phyloP scores from a whole-genome alignment of 2,888 invertebrate genomes.

The Lampropteryx suffumata region DNA sequence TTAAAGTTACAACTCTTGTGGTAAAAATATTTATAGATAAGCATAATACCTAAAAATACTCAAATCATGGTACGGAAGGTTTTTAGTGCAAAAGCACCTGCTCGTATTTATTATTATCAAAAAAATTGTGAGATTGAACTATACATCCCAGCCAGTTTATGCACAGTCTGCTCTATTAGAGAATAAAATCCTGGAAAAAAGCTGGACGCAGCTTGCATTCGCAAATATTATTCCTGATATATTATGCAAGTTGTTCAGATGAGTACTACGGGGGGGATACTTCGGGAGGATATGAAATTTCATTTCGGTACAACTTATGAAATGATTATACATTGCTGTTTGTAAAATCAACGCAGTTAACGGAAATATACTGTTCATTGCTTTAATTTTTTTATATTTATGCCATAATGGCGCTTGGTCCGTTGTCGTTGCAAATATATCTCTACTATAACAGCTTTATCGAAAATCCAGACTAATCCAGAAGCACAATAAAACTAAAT shows the following conservation, averaged over 20 bases:
- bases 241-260: conserved; percentile 17
- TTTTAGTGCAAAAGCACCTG: too few relatives aligned
- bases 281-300: conserved; percentile 4
- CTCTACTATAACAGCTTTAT: neutral
- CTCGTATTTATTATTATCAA: conserved; percentile 45
- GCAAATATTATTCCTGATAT: conserved; percentile 24
- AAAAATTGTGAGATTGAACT: conserved; percentile 44
- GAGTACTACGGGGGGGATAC: conserved; percentile 6
- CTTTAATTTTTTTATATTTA: neutral
- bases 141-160: conserved; percentile 35
- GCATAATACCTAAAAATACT: too few relatives aligned
- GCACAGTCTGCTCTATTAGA: conserved; percentile 22
- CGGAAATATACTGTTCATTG: conserved; percentile 5
- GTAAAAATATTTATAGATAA: too few relatives aligned
- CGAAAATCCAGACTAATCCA: neutral
- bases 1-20: too few relatives aligned
- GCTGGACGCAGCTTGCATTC: conserved; percentile 16
- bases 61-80: too few relatives aligned
- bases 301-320: conserved; percentile 8
- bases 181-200: conserved; percentile 15
- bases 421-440: conserved; percentile 3
- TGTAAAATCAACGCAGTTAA: conserved; percentile 11
- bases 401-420: neutral
- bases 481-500: conserved; percentile 10
- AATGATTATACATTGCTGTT: conserved; percentile 2